Evolutionary conservation across 2,888 invertebrate genomes (phyloP), one percentile per base, ranked within the genome.

Genomic region (Coleophora deauratella): DNA sequence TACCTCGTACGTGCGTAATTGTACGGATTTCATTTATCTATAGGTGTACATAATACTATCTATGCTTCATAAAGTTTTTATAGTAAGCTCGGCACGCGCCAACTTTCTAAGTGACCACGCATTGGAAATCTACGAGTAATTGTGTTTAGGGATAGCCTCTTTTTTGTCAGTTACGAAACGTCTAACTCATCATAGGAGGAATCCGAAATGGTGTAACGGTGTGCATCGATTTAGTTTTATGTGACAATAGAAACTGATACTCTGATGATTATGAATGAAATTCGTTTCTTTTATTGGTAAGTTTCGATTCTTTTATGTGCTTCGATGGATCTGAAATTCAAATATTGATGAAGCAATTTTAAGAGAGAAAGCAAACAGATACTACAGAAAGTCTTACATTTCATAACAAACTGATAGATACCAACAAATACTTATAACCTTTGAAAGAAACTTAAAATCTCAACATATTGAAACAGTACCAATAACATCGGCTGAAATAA

Each of bases 11-110:
- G 80, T 84, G 84, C 77, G 74, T 77, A 77, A 81, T 80, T 73
- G 78, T 72, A 78, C 74, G 75, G 79, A 77, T 78, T 82, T 77
- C 80, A 73, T 73, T 73, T 72, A 72, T 72, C 66, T 62, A 72
- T 72, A 67, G 66, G 70, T 21, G 21, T 21, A 3, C 34, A 34
- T 14, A 34, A 9, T 12, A 37, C 38, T 27, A 66, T 64, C 21
- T 21, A 6, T 21, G 21, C 68, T 70, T 62, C 66, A 61, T 55
- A 59, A 49, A 63, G 63, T 80, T 81, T 84, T 82, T 81, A 71
- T 73, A 47, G 55, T 41, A 42, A 53, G 49, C 59, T 46, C 63
- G 72, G 82, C 82, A 82, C 84, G 84, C 71, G 82, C 75, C 72
- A 66, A 72, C 82, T 81, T 80, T 81, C 82, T 80, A 80, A 66